Conservation (phyloP, 2,113 vertebrate species). For the Nanger granti region DNA sequence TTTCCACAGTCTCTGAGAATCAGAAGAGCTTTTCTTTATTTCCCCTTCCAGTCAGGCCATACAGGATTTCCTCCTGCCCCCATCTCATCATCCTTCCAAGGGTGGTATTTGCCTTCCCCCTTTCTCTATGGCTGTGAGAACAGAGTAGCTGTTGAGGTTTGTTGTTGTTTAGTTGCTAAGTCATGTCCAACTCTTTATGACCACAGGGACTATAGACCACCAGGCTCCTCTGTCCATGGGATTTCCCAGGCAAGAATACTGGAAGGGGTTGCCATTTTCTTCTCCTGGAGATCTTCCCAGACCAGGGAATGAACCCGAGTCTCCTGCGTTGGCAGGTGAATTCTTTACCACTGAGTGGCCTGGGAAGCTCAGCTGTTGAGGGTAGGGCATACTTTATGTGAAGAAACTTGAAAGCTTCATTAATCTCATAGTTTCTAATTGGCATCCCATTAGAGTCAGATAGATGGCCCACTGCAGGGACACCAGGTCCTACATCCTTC, state of each 20-base stretch:
- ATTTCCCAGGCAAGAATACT: neutral
- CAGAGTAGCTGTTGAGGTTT: neutral
- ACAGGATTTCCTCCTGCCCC: neutral
- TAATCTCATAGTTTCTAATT: neutral
- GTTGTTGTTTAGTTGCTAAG: neutral
- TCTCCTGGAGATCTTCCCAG: neutral
- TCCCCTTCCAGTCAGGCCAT: neutral
- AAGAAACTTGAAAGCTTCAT: neutral
- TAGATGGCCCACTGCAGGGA: neutral
- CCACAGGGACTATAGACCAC: neutral
- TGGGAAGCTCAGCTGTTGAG: neutral
- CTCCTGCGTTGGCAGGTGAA: neutral
- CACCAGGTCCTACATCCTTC: neutral
- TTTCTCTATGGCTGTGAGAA: neutral
- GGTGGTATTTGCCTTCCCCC: neutral
- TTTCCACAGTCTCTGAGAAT: neutral
- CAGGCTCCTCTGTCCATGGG: neutral
- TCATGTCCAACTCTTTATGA: neutral
- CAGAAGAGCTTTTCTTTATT: neutral
- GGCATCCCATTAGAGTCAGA: neutral
- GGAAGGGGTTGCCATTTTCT: neutral
- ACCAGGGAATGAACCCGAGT: neutral
- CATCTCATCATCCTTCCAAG: neutral
- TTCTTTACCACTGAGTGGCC: neutral
- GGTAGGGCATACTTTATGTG: neutral